Base-by-base conservation (phyloP, 2,888 invertebrate genomes). In the Terebella lapidaria region DNA sequence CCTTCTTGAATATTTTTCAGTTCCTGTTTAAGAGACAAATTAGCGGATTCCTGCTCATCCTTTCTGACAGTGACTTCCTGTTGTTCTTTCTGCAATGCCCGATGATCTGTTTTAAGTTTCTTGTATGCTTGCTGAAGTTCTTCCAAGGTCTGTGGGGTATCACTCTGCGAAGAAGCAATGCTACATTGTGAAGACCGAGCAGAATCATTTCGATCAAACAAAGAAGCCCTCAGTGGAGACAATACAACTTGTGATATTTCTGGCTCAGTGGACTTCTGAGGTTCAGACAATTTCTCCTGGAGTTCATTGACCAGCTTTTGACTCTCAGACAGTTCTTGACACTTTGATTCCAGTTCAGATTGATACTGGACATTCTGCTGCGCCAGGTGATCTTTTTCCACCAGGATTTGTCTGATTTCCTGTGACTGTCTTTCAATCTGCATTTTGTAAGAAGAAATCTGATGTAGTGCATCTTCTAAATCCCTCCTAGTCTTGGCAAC, bases 1-100 rank as follows among this genome's bases (percentile, higher is more conserved):
- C 85, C 84, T 60, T 85, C 84, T 58, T 83, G 82, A 66, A 85
- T 81, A 1, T 85, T 78, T 62, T 86, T 86, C 72, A 90, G 83
- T 72, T 73, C 66, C 62, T 74, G 72, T 56, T 73, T 72, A 45
- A 76, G 60, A 57, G 70, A 61, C 24, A 62, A 58, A 46, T 67
- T 67, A 20, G 59, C 54, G 24, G 70, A 59, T 54, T 75, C 74
- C 52, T 72, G 28, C 20, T 67, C 61, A 20, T 55, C 59, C 42
- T 54, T 30, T 15, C 52, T 52, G 25, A 15, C 28, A 1, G 35
- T 30, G 26, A 27, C 5, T 26, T 58, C 54, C 26, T 24, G 27
- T 24, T 55, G 29, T 25, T 59, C 29, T 3, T n/a, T 15, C 45
- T 55, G 29, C 46, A 55, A 25, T 29, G 54, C 59, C 28, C 47